Conservation (phyloP, 2,797 vertebrate species). For the Glyptemys insculpta region DNA sequence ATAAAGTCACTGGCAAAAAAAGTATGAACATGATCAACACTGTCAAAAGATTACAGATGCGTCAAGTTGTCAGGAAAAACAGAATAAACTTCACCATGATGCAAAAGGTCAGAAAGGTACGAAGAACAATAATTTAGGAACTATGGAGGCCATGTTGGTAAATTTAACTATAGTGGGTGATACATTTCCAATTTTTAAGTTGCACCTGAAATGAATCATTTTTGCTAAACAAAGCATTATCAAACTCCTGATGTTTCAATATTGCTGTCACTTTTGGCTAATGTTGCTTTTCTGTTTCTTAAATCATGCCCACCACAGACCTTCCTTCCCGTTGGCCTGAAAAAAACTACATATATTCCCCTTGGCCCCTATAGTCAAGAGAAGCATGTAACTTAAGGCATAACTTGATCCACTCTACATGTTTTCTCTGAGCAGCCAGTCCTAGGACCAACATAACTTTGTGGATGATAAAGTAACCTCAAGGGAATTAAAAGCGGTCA, state of each 20-base stretch:
- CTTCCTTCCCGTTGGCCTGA: not conserved
- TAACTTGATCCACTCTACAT: not conserved
- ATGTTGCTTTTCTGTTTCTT: not conserved
- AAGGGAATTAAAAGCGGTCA: not conserved
- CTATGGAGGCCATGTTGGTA: not conserved
- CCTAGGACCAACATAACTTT: too few species aligned
- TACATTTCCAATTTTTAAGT: too few species aligned
- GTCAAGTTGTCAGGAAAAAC: not conserved
- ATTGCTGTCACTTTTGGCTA: not conserved
- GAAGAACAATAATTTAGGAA: not conserved
- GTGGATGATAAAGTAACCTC: not conserved
- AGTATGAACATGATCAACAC: not conserved
- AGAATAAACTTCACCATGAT: not conserved
- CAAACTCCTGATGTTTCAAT: not conserved
- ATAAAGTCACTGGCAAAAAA: not conserved
- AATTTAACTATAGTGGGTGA: not conserved
- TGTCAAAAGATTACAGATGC: not conserved
- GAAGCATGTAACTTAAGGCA: not conserved
- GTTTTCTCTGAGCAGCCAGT: too few species aligned
- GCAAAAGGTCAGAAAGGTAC: not conserved
- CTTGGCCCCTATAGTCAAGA: not conserved
- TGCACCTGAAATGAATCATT: too few species aligned
- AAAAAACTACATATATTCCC: not conserved
- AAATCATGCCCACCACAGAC: not conserved
- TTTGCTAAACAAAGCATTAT: not conserved